Percentiles rank a stretch among this genome's conserved stretches.
Evolutionary conservation across 2,797 vertebrate species (phyloP).

Genomic region (Furcifer pardalis): DNA sequence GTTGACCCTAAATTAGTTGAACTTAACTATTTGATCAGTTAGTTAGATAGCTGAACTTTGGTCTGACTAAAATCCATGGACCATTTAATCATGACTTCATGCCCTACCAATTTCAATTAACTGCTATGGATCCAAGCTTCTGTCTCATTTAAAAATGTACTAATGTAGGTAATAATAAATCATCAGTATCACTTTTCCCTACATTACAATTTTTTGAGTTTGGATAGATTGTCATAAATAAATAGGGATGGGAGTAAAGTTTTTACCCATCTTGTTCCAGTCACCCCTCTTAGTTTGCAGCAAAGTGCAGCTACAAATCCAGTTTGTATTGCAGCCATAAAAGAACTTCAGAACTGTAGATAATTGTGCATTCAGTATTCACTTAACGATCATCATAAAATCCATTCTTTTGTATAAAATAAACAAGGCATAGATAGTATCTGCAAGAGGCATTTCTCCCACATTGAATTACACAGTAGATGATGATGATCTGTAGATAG

Average conservation of each 20-base stretch:
- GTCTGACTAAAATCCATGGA: neutral
- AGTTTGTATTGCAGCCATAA: neutral
- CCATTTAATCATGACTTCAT: neutral
- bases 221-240: no score
- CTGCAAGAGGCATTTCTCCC: neutral
- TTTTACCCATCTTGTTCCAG: neutral
- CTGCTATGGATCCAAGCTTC: neutral
- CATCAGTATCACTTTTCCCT: neutral
- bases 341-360: neutral
- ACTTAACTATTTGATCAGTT: neutral
- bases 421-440: neutral
- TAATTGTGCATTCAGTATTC: slow-evolving; percentile 27
- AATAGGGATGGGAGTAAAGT: no score
- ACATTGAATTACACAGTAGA: neutral
- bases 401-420: neutral
- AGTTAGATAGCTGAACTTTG: neutral
- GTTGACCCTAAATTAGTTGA: neutral
- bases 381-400: slow-evolving; percentile 1
- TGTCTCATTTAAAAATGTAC: neutral
- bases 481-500: neutral
- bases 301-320: neutral
- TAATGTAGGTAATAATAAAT: neutral
- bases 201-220: no score
- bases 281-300: neutral
- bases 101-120: neutral